Evolutionary conservation across 2,797 vertebrate species (phyloP).

Genomic region (Tangara arthus): DNA sequence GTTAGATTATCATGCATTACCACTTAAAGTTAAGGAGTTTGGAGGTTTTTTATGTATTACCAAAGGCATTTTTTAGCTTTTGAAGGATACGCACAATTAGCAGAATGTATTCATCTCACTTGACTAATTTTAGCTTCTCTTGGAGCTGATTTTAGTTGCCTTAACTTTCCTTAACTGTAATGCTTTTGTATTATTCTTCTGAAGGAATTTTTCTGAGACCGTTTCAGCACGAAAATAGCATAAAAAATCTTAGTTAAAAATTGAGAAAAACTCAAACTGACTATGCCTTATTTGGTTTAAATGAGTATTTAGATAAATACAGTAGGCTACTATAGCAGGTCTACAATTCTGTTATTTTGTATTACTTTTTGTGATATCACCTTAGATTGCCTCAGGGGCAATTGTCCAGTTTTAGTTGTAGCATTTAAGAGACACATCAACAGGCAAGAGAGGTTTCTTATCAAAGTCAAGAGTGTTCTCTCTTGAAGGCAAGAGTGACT

Average conservation of each 20-base stretch:
- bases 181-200: neutral
- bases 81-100: neutral
- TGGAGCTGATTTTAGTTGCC: neutral
- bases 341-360: neutral
- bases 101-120: neutral
- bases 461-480: neutral
- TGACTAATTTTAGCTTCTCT: neutral
- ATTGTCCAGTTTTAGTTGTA: neutral
- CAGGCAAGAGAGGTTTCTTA: neutral
- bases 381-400: neutral
- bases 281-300: neutral
- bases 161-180: neutral
- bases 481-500: neutral
- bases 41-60: accelerated
- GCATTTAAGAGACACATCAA: neutral
- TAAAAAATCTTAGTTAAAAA: neutral
- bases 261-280: neutral
- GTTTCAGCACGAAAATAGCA: neutral
- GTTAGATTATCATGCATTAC: neutral
- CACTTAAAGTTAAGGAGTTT: neutral
- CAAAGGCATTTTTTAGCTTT: neutral
- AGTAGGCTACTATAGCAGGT: neutral
- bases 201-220: neutral
- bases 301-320: neutral
- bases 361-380: neutral